These are phyloP conservation scores for Pseudocheirus occidentalis DNA, from an alignment of 2,797 vertebrate genomes.

Conservation along the genomic window DNA sequence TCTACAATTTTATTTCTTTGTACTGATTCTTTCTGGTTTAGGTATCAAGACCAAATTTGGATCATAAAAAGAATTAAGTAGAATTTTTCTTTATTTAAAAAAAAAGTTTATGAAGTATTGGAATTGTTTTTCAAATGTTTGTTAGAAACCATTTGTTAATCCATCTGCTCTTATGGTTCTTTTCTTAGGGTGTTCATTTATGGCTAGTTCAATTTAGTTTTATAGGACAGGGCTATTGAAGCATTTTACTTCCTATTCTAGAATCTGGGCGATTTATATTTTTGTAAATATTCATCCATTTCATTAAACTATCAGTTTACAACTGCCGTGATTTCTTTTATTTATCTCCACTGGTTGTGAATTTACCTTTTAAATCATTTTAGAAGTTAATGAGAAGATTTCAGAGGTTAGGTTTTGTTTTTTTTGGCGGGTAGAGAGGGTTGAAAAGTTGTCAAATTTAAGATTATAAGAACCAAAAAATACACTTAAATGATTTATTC, in stretches of 20 bases:
- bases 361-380: neutral
- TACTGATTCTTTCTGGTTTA: neutral
- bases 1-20: neutral
- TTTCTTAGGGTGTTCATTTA: neutral
- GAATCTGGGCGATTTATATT: neutral
- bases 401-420: neutral
- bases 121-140: neutral
- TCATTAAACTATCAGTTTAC: neutral
- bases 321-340: neutral
- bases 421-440: no score
- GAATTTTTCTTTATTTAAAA: neutral
- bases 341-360: neutral
- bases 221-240: neutral
- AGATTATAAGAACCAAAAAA: neutral
- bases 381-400: neutral
- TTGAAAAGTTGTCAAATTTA: conserved; percentile 20
- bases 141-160: neutral
- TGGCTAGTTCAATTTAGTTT: neutral
- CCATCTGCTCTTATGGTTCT: neutral
- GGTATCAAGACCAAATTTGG: neutral
- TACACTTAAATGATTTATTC: conserved; percentile 24
- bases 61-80: neutral
- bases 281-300: neutral
- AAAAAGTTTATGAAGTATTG: neutral
- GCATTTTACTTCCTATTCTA: neutral